Evolutionary conservation across 2,888 invertebrate genomes (phyloP).

Genomic region (Drepana falcataria): DNA sequence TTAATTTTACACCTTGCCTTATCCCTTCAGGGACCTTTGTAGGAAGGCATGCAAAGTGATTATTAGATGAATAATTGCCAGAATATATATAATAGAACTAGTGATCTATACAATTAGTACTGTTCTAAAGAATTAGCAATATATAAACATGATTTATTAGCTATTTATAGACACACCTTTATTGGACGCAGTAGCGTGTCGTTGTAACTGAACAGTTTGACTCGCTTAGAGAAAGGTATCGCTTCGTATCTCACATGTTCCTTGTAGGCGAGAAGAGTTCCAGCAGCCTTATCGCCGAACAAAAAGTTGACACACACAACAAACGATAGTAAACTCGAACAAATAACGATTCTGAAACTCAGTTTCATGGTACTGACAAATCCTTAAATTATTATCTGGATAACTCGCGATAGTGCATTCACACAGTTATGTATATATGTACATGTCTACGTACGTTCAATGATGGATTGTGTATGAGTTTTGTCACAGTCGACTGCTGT

Average conservation of each 20-base stretch:
- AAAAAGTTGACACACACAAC: slow-evolving; percentile 33
- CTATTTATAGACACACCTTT: slow-evolving; percentile 25
- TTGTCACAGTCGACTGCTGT: not conserved
- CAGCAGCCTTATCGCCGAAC: slow-evolving; percentile 32
- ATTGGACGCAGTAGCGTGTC: slow-evolving; percentile 24
- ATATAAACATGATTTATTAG: not conserved
- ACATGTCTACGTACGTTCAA: not conserved
- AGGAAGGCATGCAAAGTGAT: too few species aligned
- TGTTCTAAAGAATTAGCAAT: too few species aligned
- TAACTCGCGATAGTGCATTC: too few species aligned
- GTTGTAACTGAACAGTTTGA: slow-evolving; percentile 33
- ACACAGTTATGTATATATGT: too few species aligned
- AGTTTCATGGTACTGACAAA: not conserved
- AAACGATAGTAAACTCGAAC: slow-evolving; percentile 21
- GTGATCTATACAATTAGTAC: too few species aligned
- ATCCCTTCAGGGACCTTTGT: too few species aligned
- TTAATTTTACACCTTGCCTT: too few species aligned
- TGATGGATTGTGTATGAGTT: slow-evolving; percentile 1
- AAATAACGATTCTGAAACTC: slow-evolving; percentile 13
- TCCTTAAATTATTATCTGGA: not conserved
- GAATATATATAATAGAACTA: too few species aligned
- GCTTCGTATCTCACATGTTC: slow-evolving; percentile 40
- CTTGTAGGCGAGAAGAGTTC: slow-evolving; percentile 22
- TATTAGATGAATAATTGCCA: too few species aligned
- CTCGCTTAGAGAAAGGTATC: slow-evolving; percentile 39